Evolutionary conservation across 2,797 vertebrate species (phyloP).

Genomic region (Cynodonichthys magdalenae): DNA sequence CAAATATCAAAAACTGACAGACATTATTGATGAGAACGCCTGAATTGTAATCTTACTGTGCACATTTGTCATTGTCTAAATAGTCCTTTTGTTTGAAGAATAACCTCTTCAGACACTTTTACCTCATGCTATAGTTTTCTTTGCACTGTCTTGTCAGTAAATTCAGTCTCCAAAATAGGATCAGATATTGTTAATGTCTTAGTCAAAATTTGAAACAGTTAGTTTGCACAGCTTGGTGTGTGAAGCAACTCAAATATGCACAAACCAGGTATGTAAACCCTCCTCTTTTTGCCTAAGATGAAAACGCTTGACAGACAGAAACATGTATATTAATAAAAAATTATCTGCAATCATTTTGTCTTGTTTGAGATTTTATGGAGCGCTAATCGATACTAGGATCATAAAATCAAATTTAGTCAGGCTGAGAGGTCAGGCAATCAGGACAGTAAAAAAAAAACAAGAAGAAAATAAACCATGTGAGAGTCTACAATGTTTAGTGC

Average conservation of each 20-base stretch:
- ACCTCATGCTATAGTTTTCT: neutral
- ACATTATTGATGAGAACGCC: constrained; percentile 10
- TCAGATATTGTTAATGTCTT: constrained; percentile 10
- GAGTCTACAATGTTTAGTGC: neutral
- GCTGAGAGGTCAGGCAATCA: neutral
- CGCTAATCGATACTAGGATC: neutral
- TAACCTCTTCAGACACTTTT: constrained; percentile 1
- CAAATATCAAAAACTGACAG: constrained; percentile 35
- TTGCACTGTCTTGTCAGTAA: constrained; percentile 8
- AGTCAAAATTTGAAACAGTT: constrained; percentile 21
- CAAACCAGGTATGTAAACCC: constrained; percentile 17
- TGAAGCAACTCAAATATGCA: constrained; percentile 39
- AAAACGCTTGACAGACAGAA: constrained; percentile 20
- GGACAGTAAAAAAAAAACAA: neutral
- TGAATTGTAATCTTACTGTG: constrained; percentile 3
- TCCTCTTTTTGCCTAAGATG: constrained; percentile 40
- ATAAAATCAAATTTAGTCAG: constrained; percentile 5
- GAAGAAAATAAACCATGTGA: neutral
- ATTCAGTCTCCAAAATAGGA: constrained; percentile 9
- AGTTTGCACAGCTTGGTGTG: constrained; percentile 34
- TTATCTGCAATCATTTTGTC: neutral
- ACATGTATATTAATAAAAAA: neutral
- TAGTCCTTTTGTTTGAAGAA: constrained; percentile 20
- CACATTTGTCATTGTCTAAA: constrained; percentile 21
- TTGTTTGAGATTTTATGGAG: neutral